Evolutionary conservation across 2,113 vertebrate genomes (phyloP).

Genomic region (western clawed frog (Xenopus tropicalis)): UCB_Xtro_10.0 CM004449.2:90474501-90475000

Average conservation of each 20-base stretch:
- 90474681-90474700: background rate
- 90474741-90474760: slow-evolving; percentile 1
- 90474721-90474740: background rate
- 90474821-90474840: slow-evolving; percentile 29
- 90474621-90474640: background rate
- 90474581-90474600: background rate
- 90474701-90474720: background rate
- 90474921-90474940: too few relatives aligned
- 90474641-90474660: background rate
- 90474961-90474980: too few relatives aligned
- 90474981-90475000: too few relatives aligned
- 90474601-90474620: background rate
- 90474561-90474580: too few relatives aligned
- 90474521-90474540: too few relatives aligned
- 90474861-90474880: background rate
- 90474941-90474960: too few relatives aligned
- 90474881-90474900: too few relatives aligned
- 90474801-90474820: slow-evolving; percentile 6
- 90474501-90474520: too few relatives aligned
- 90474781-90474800: background rate
- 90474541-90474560: too few relatives aligned
- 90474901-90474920: too few relatives aligned
- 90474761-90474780: background rate
- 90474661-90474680: background rate
- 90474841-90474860: background rate